Percentiles rank a stretch among this genome's conserved stretches.
These are phyloP conservation scores for Biston stratarius DNA, from an alignment of 2,888 invertebrate species.

Conservation along the genomic window DNA sequence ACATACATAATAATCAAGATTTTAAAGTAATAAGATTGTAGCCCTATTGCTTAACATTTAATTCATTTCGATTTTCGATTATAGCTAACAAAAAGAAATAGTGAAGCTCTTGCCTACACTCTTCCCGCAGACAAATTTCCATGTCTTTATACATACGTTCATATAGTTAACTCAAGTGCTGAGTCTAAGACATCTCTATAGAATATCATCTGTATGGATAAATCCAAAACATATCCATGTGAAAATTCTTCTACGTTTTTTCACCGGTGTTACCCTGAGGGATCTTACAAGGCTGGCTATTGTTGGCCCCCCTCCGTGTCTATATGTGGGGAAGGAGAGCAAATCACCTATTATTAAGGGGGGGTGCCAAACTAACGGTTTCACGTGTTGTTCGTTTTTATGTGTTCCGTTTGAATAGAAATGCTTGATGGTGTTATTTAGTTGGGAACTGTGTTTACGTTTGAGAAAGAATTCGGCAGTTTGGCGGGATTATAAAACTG, in stretches of 20 bases:
- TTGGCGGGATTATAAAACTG: constrained; percentile 14
- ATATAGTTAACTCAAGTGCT: too few species aligned
- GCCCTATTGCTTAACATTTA: too few species aligned
- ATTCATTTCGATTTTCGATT: too few species aligned
- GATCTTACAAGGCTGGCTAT: constrained; percentile 61
- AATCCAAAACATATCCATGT: too few species aligned
- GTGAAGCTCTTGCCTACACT: too few species aligned
- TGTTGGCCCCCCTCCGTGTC: constrained; percentile 51
- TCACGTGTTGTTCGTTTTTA: constrained; percentile 81
- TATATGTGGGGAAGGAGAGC: constrained; percentile 67
- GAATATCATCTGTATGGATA: too few species aligned
- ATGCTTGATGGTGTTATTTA: constrained; percentile 76
- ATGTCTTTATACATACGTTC: too few species aligned
- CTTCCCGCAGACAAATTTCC: too few species aligned
- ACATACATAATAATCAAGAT: too few species aligned
- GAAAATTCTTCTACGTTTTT: neutral
- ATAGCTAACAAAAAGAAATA: too few species aligned
- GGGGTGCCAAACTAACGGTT: constrained; percentile 83
- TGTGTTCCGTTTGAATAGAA: constrained; percentile 75
- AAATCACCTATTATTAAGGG: constrained; percentile 83
- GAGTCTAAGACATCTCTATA: too few species aligned
- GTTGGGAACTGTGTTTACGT: constrained; percentile 63
- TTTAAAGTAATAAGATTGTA: too few species aligned
- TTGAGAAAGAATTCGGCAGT: constrained; percentile 27
- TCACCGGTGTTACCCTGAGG: constrained; percentile 26